Percentiles rank a stretch among this genome's conserved stretches.
phyloP scores from a whole-genome alignment of 2,113 vertebrate species.

The Erpornis zantholeuca region DNA sequence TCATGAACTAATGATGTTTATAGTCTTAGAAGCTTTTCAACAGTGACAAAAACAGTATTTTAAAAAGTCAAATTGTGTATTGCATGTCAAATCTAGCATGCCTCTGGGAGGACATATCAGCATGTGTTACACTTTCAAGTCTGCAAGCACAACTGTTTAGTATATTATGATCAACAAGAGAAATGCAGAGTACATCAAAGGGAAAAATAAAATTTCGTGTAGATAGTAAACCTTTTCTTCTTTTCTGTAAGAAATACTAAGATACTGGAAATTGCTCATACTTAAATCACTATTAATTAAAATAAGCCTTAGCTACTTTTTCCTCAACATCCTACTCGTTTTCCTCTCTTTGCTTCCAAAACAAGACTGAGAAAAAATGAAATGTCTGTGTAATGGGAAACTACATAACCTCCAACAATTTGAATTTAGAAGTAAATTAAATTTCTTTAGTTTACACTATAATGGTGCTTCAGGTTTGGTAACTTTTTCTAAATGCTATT shows the following conservation, averaged over 20 bases:
- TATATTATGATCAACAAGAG: conserved; percentile 36
- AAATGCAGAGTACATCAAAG: conserved; percentile 21
- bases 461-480: not conserved
- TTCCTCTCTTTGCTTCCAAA: not conserved
- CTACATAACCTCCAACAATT: not conserved
- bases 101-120: conserved; percentile 56
- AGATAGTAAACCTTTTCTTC: not conserved
- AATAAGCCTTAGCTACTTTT: not conserved
- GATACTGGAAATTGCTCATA: not conserved
- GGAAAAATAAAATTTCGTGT: conserved; percentile 23
- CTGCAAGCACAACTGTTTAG: conserved; percentile 28
- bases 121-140: not conserved
- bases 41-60: conserved; percentile 11
- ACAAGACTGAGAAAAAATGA: not conserved
- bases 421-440: not conserved
- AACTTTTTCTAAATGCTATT: not conserved
- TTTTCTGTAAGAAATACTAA: not conserved
- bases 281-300: conserved; percentile 31
- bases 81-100: conserved; percentile 20
- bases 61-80: not conserved
- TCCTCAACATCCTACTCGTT: not conserved
- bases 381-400: not conserved
- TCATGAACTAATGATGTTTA: conserved; percentile 10
- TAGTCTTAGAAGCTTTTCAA: conserved; percentile 16
- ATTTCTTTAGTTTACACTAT: not conserved